phyloP scores from a whole-genome alignment of 2,113 vertebrate species.

The Phoenicopterus ruber region DNA sequence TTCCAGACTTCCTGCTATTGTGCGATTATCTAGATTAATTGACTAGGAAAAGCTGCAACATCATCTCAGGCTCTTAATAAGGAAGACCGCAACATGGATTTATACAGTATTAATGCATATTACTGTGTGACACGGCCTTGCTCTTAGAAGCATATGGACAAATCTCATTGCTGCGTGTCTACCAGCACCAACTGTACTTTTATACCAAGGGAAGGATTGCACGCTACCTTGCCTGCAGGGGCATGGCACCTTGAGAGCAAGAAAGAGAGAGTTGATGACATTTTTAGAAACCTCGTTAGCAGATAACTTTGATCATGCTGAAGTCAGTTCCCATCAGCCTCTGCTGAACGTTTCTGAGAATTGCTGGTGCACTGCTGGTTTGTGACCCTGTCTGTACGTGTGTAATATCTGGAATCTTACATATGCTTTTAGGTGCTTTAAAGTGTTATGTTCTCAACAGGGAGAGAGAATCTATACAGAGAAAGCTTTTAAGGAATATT shows the following conservation, averaged over 20 bases:
- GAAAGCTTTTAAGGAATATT: background rate
- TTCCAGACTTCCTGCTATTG: conserved; percentile 53
- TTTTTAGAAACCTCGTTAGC: background rate
- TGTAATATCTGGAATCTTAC: background rate
- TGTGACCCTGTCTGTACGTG: background rate
- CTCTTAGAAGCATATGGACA: background rate
- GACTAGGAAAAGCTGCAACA: conserved; percentile 44
- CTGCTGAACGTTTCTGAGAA: background rate
- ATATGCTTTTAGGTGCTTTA: background rate
- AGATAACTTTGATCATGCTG: background rate
- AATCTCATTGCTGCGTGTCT: background rate
- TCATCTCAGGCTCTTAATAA: conserved; percentile 26
- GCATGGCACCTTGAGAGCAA: background rate
- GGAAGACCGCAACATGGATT: background rate
- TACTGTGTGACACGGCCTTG: background rate
- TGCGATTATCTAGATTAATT: conserved; percentile 56
- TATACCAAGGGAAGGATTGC: background rate
- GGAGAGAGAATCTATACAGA: background rate
- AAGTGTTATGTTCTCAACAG: background rate
- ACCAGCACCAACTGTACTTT: background rate
- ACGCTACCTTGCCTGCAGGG: background rate
- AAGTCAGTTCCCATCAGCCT: background rate
- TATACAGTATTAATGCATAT: background rate
- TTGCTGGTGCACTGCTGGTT: background rate
- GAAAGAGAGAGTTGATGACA: background rate